Base-by-base conservation (phyloP, 2,888 invertebrate species). In the Caenorhabditis wallacei region DNA sequence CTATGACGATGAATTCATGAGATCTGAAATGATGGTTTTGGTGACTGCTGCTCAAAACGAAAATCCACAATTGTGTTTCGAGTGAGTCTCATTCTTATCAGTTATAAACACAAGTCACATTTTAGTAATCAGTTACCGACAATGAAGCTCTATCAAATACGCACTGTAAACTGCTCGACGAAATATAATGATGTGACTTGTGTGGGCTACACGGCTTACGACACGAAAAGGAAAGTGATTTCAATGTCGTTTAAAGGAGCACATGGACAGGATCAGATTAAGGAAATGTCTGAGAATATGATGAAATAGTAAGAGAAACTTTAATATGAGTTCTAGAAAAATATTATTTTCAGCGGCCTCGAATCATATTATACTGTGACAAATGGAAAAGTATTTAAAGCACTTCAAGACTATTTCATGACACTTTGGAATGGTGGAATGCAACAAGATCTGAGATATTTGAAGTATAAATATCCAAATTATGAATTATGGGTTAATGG, bases 11-110 rank as follows among this genome's bases (percentile, higher is more conserved):
- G 54, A 63, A 16, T 80, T 80, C 59, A 68, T 68, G 61, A 40
- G 80, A 18, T 37, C 59, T 1, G 40, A 53, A 22, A 43, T 63
- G 11, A 75, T 81, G 75, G 68, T 69, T 3, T 11, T 81, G n/a
- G 43, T 74, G 11, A 64, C 80, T 11, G 80, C 80, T 0, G 64
- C 75, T 20, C 74, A 81, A 30, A 75, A 63, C 51, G 69, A 63
- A n/a, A 69, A 81, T 56, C 74, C 80, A 11, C 74, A 81, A 26
- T 26, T 70, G 10, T 81, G 80, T 20, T 81, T 81, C 70, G 56
- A 69, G 80, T 81, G 11, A 63, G 80, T 69, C 26, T 3, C 8
- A 30, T 3, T 8, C n/a, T 8, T 30, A 30, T 30, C 30, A 30
- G 63, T 46, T n/a, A n/a, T n/a, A 18, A 69, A 18, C 54, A 37